These are phyloP conservation scores for Belgica antarctica DNA, from an alignment of 2,888 invertebrate genomes.

Conservation along the genomic window DNA sequence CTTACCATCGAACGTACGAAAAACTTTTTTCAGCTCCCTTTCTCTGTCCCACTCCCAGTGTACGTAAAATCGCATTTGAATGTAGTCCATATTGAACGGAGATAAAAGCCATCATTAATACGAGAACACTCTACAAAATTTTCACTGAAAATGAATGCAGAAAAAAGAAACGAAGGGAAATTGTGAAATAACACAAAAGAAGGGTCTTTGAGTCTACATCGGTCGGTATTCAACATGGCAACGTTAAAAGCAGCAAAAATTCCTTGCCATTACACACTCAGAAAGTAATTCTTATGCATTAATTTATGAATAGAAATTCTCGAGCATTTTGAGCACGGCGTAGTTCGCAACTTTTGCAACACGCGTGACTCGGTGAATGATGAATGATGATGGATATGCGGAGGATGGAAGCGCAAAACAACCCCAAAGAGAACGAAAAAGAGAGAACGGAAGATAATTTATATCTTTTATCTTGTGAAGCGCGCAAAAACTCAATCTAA, in stretches of 20 bases:
- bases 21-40: neutral
- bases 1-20: too few species aligned
- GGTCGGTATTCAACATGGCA: slow-evolving; percentile 41
- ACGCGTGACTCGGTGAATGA: neutral
- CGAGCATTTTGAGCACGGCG: neutral
- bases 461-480: slow-evolving; percentile 32
- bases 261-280: slow-evolving; percentile 17
- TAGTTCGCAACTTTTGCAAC: neutral
- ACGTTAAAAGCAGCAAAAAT: slow-evolving; percentile 8
- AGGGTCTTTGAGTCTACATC: slow-evolving; percentile 26
- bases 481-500: slow-evolving; percentile 35
- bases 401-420: neutral
- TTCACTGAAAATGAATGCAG: neutral
- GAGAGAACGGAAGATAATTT: slow-evolving; percentile 32
- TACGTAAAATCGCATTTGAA: neutral
- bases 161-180: neutral
- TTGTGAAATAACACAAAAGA: neutral
- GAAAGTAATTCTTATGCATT: slow-evolving; percentile 31
- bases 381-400: slow-evolving; percentile 23
- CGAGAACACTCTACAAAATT: neutral
- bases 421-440: neutral
- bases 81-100: slow-evolving; percentile 28
- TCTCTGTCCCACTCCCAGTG: neutral
- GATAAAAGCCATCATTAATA: slow-evolving; percentile 44
- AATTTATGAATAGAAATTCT: slow-evolving; percentile 5